Evolutionary conservation across 2,797 vertebrate species (phyloP), one percentile per base, ranked within the genome.

Genomic region (Labroides dimidiatus): DNA sequence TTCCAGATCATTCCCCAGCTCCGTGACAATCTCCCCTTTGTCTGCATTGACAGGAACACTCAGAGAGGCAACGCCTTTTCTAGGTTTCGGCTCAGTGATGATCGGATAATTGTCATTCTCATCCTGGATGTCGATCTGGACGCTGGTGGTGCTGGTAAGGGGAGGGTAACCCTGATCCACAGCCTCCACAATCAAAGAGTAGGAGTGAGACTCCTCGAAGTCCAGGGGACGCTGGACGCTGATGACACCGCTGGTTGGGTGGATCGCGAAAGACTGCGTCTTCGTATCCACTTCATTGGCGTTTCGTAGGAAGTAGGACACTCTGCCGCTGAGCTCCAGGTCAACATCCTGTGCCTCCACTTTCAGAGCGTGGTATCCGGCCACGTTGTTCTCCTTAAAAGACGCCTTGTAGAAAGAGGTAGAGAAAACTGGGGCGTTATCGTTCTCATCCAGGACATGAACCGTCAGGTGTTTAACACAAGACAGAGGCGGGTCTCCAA

Each of bases 361-460:
- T 0, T 90, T 94, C 63, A 98, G 89, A 47, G 96, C 83, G 1
- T 89, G 88, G 53, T 91, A 85, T 9, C 91, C 93, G 0, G 87
- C 90, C 0, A 58, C 24, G 0, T 94, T 95, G 75, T 97, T 99
- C 87, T 99, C 97, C 10, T 84, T 68, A 1, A 97, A 69, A 1
- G 93, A 90, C 2, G 87, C 90, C 64, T 91, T 91, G 0, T 97
- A 99, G 43, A 77, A 17, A 0, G 80, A 84, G 55, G 80, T 82
- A 27, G 94, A 95, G 11, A 99, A 98, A 30, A 93, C 75, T 0
- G 97, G 97, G 1, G 94, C 82, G 0, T 99, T 99, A 89, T 99
- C 98, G 0, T 99, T 99, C 76, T 95, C 90, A 0, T 99, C 97
- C 0, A 94, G 84, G 62, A 99, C 91, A 37, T 91, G 90, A 63